Conservation (phyloP, 1,140 invertebrate genomes). For the Triops longicaudatus region DNA sequence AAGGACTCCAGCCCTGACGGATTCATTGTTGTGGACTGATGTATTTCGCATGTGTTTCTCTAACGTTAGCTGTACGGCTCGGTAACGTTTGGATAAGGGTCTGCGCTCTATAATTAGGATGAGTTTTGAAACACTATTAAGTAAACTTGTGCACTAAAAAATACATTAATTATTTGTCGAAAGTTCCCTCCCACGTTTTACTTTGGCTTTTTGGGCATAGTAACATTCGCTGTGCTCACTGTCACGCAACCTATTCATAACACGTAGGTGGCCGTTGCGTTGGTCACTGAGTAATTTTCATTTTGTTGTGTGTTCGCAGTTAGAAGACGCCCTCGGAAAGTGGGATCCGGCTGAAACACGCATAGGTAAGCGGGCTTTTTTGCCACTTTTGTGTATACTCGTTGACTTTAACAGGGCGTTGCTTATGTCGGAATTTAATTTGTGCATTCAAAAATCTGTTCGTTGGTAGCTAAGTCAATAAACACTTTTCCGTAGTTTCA, state of each 20-base stretch:
- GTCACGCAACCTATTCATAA: background rate
- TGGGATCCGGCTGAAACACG: constrained; percentile 25
- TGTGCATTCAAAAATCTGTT: background rate
- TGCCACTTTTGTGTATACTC: background rate
- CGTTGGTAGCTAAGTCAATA: background rate
- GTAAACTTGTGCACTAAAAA: background rate
- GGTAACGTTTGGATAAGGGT: background rate
- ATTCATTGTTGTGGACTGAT: background rate
- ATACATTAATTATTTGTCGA: background rate
- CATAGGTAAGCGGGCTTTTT: constrained; percentile 21
- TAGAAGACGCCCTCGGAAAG: constrained; percentile 25
- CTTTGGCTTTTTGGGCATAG: background rate
- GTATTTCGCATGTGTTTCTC: background rate
- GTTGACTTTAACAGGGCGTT: background rate
- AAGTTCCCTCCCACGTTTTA: background rate
- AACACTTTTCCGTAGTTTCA: background rate
- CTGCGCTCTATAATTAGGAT: background rate
- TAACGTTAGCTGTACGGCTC: background rate
- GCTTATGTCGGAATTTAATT: background rate
- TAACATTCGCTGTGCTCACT: background rate
- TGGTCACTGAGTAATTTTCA: constrained; percentile 16
- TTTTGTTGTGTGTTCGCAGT: constrained; percentile 6
- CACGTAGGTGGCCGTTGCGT: background rate
- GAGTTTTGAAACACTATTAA: background rate
- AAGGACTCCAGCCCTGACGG: background rate